Percentiles rank a stretch among this genome's conserved stretches.
Evolutionary conservation across 2,113 vertebrate species (phyloP).

Genomic region (Cephalophus harveyi): DNA sequence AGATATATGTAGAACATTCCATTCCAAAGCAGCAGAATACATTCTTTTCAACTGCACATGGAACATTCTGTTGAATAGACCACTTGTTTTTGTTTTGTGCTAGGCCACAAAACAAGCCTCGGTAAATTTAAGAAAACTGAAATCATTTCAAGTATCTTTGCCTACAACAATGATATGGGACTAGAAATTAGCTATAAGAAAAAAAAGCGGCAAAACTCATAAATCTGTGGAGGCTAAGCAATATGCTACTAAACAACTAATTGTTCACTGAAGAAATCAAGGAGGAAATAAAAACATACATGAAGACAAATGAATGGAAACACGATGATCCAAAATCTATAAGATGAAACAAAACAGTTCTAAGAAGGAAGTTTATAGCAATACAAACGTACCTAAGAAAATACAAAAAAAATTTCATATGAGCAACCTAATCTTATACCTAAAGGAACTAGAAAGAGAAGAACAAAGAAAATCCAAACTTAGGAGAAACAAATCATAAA

Average conservation of each 20-base stretch:
- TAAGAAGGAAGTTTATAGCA: not conserved
- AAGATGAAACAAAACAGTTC: not conserved
- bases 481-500: not conserved
- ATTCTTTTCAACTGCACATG: too few species aligned
- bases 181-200: not conserved
- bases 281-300: not conserved
- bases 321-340: not conserved
- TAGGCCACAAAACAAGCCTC: too few species aligned
- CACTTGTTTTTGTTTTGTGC: too few species aligned
- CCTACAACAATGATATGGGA: not conserved
- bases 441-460: not conserved
- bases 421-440: not conserved
- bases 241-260: not conserved
- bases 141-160: not conserved
- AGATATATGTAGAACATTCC: too few species aligned
- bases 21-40: too few species aligned
- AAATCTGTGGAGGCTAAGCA: not conserved
- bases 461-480: not conserved
- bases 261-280: not conserved
- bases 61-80: not conserved
- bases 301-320: not conserved
- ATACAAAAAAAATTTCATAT: not conserved
- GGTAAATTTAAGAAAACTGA: not conserved
- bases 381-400: not conserved
- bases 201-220: not conserved